Base-by-base conservation (phyloP, 2,113 vertebrate genomes). In the Sapayoa aenigma region DNA sequence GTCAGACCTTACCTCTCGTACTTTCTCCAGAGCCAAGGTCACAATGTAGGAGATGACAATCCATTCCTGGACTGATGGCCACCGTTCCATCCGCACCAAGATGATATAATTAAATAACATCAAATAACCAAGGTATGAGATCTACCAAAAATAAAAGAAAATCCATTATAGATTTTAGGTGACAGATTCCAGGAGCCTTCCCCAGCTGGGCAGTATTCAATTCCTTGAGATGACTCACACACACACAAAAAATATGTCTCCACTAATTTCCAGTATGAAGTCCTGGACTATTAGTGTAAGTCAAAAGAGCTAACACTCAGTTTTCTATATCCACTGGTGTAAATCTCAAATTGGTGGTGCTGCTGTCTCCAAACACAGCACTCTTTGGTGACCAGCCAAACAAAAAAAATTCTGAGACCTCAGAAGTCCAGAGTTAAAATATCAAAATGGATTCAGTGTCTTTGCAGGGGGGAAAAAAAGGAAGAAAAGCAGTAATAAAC, bases 51-150 rank as follows among this genome's bases (percentile, higher is more conserved):
- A 98, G 90, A 99, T 99, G 94, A 99, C 99, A 5, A 97, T 97
- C 99, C 99, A 99, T 77, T 99, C 99, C 94, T 99, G 99, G 18
- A 99, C 3, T 7, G 98, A 99, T 5, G 99, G 99, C 98, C 98
- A 99, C 53, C 98, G 98, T 14, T 99, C 99, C 99, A 99, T 99
- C 94, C 99, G 98, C 88, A 99, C 99, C 97, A 99, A 96, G 91
- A 99, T 99, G 39, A 99, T 98, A 24, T 99, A 99, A 94, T 99
- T 99, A 97, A 99, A 99, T 39, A 99, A 95, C 98, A 99, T 98
- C 89, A 99, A 95, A 95, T 99, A 99, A 52, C 97, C 98, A 24
- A 99, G 95, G 97, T 99, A 99, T 6, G 98, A 99, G 84, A 99
- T 99, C 99, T 99, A 81, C 9, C 62, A 72, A 91, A 78, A 81